Evolutionary conservation across 2,797 vertebrate species (phyloP), one percentile per base, ranked within the genome.

Genomic region (Alauda arvensis): DNA sequence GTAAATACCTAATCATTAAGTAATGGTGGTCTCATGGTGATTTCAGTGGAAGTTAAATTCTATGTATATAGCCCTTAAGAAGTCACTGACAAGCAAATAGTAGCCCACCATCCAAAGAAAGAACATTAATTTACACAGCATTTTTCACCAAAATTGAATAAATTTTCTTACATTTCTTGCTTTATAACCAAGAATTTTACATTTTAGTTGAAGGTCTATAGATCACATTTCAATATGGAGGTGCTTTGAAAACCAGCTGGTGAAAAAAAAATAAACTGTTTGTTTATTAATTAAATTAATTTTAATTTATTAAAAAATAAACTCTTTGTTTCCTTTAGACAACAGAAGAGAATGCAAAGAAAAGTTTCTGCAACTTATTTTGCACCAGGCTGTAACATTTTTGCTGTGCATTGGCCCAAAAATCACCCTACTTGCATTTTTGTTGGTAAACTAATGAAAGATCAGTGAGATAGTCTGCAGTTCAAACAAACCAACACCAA

Each of bases 361-460:
- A 66, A 75, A 60, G 16, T 77, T 75, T 83, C 63, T 37, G 45
- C 43, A 45, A 49, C 6, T 15, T 18, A 4, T 66, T 91, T 74
- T 76, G 28, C 48, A 83, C 7, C 9, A 42, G 39, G 7, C 7
- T 45, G 40, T 72, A 62, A 18, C 7, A 69, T 43, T 75, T 80
- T 34, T 72, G 60, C 67, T 0, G 0, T 60, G 23, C 48, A 29
- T 6, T 37, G 25, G 34, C 42, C 83, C 66, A 56, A 45, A 72
- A 23, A 76, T 66, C 23, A 55, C 26, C 45, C 28, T 18, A 1
- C 81, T 83, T 70, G 57, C 39, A 43, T 78, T 88, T 94, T 65
- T 87, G 34, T 81, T 79, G 45, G 63, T 89, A 92, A 83, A 77
- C n/a, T 46, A 78, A 55, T 61, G 55, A 37, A 88, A 79, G 43